Percentiles rank a stretch among this genome's conserved stretches.
Evolutionary conservation across 1,140 invertebrate species (phyloP).

Genomic region (Meloidogyne hapla): DNA sequence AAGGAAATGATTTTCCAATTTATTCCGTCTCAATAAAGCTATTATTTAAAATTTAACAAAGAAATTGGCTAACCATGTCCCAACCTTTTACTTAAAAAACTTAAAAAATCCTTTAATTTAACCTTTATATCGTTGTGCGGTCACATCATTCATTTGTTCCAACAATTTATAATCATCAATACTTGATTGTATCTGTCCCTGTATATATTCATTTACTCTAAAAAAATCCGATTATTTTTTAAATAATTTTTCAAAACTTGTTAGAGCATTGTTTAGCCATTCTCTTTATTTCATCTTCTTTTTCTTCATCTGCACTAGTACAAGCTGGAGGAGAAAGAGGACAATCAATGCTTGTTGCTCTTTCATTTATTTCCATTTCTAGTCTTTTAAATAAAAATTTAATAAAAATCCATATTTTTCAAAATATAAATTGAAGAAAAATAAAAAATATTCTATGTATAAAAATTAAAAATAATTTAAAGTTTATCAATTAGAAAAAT

Average conservation of each 20-base stretch:
- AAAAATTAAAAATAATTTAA: slow-evolving; percentile 12
- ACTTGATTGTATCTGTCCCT: slow-evolving; percentile 27
- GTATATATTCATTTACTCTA: slow-evolving; percentile 13
- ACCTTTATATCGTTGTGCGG: slow-evolving; percentile 21
- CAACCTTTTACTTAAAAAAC: no score
- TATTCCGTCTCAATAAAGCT: no score
- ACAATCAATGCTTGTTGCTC: slow-evolving; percentile 8
- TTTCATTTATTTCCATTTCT: slow-evolving; percentile 26
- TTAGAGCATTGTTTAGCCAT: background rate
- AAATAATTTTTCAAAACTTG: background rate
- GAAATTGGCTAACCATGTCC: no score
- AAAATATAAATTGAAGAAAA: background rate
- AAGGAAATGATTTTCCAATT: no score
- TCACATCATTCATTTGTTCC: slow-evolving; percentile 19
- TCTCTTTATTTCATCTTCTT: slow-evolving; percentile 3
- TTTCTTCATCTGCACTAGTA: background rate
- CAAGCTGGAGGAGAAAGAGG: slow-evolving; percentile 16
- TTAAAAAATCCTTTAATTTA: no score
- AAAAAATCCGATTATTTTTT: background rate
- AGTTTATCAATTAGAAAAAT: background rate
- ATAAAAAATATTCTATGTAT: background rate
- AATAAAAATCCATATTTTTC: background rate
- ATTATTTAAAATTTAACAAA: no score
- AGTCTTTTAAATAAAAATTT: background rate
- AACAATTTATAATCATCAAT: slow-evolving; percentile 35